These are phyloP conservation scores for Cromileptes altivelis DNA, from an alignment of 2,113 vertebrate species.

Conservation along the genomic window DNA sequence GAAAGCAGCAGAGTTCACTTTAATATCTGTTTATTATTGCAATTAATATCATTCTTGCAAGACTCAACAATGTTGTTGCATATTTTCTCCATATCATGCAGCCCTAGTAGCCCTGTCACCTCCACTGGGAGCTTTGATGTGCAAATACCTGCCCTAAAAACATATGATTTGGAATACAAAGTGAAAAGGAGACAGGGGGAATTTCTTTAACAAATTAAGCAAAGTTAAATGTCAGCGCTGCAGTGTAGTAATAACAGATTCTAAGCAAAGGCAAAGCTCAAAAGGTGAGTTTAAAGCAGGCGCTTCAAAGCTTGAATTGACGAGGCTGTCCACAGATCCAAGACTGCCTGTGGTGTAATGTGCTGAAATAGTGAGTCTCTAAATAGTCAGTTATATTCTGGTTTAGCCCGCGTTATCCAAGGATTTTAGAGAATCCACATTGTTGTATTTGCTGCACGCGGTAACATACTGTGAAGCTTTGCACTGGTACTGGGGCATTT, in stretches of 20 bases:
- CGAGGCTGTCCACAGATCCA: constrained; percentile 7
- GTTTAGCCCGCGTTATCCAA: not conserved
- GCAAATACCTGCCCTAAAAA: not conserved
- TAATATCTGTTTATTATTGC: too few relatives aligned
- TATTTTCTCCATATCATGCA: too few relatives aligned
- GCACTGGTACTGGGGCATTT: too few relatives aligned
- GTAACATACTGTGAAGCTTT: not conserved
- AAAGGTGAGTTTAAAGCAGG: constrained; percentile 2
- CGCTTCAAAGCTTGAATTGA: constrained; percentile 20
- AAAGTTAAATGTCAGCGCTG: not conserved
- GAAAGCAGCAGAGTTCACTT: too few relatives aligned
- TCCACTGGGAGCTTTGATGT: not conserved
- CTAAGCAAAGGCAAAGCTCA: not conserved
- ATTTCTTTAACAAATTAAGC: not conserved
- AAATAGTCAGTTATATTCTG: not conserved
- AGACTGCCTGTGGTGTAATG: constrained; percentile 24
- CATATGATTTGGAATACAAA: not conserved
- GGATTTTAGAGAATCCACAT: not conserved
- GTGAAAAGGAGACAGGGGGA: not conserved
- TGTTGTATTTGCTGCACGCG: not conserved
- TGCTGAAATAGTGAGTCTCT: constrained; percentile 14
- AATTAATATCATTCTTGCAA: too few relatives aligned
- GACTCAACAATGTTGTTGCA: too few relatives aligned
- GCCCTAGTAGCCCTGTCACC: not conserved
- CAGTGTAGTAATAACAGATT: not conserved